Evolutionary conservation across 1,140 invertebrate species (phyloP), one percentile per base, ranked within the genome.

Genomic region (Coptotermes formosanus): DNA sequence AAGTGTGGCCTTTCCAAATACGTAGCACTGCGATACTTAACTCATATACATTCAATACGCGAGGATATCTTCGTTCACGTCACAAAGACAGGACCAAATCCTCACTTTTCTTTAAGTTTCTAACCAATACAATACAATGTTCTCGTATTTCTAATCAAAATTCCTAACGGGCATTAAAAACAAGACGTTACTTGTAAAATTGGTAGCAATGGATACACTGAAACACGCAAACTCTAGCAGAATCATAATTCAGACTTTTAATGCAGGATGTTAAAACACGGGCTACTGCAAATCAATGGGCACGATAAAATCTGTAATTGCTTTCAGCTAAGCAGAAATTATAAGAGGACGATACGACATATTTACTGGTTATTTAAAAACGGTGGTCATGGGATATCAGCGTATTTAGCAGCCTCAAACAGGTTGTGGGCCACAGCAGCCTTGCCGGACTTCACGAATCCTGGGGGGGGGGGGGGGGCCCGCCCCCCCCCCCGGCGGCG

Each of bases 291-390:
- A 64, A 64, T 64, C 59, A 64, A 64, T 64, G 59, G 12, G 2
- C 25, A 16, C 21, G 21, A 64, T 75, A 12, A 30, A 30, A 30
- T 14, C 30, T 75, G 7, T 7, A 75, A 75, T 75, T 75, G 2
- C 64, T 75, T 75, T 30, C 25, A 30, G 64, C n/a, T 75, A 75
- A 75, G 64, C 64, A 75, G 64, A 75, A 75, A 75, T 75, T 75
- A 75, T 75, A 75, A 8, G 7, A 30, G 25, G 25, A 75, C 30
- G 25, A 75, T 75, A 11, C n/a, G 64, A 75, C 7, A 30, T 75
- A 11, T 75, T 75, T 30, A 75, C 64, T 75, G 64, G 25, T 75
- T 75, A 75, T 75, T n/a, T 75, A 75, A 75, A 75, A n/a, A n/a
- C 1, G 19, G 16, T n/a, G 64, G 16, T 19, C 52, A n/a, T 75